phyloP scores from a whole-genome alignment of 2,113 vertebrate species.

The Psephotus haematonotus region DNA sequence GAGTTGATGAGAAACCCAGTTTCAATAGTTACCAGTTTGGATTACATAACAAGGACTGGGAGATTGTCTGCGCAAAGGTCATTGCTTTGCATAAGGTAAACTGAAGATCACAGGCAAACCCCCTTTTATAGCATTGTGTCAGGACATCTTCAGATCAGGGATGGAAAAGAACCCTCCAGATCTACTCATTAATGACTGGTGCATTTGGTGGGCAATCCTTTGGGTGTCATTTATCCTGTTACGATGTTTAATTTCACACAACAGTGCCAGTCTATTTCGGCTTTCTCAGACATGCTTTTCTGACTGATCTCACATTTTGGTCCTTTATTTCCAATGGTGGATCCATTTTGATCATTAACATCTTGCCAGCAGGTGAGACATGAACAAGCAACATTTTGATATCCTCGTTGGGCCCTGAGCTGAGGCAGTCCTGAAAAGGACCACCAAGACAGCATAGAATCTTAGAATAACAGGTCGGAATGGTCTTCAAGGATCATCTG shows the following conservation, averaged over 20 bases:
- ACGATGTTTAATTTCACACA: neutral
- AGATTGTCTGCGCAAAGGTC: neutral
- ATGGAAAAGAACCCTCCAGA: neutral
- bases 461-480: neutral
- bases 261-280: neutral
- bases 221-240: neutral
- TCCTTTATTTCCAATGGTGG: neutral
- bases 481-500: neutral
- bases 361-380: neutral
- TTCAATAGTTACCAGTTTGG: neutral
- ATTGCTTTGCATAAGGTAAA: neutral
- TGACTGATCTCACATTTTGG: neutral
- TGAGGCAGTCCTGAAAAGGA: neutral
- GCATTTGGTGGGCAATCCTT: neutral
- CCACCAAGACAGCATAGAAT: neutral
- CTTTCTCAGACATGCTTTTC: neutral
- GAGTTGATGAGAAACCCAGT: neutral
- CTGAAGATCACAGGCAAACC: neutral
- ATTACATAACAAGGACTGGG: neutral
- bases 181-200: neutral
- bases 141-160: neutral
- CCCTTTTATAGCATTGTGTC: neutral
- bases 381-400: neutral
- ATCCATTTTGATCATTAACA: neutral
- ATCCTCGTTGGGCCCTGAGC: neutral